phyloP scores from a whole-genome alignment of 1,140 invertebrate genomes.

The Holotrichia oblita region DNA sequence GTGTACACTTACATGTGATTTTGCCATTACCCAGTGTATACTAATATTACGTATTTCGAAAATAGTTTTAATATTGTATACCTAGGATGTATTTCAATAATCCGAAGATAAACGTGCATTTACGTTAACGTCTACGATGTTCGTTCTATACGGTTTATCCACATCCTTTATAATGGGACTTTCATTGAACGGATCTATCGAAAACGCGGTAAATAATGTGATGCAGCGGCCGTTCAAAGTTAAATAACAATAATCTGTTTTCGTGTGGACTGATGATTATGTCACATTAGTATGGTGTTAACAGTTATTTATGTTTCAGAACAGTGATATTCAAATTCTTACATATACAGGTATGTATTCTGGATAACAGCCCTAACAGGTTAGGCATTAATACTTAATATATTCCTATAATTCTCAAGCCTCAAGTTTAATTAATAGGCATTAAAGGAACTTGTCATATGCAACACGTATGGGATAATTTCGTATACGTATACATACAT shows the following conservation, averaged over 20 bases:
- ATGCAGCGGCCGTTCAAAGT: not conserved
- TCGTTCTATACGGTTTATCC: not conserved
- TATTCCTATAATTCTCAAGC: too few relatives aligned
- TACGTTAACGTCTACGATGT: not conserved
- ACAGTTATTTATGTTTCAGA: not conserved
- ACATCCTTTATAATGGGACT: not conserved
- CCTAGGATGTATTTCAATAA: slow-evolving; percentile 6
- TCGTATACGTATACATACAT: not conserved
- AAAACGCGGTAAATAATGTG: slow-evolving; percentile 12
- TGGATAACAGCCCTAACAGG: too few relatives aligned
- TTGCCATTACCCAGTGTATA: not conserved
- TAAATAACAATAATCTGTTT: slow-evolving; percentile 10
- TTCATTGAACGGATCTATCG: not conserved
- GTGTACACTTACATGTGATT: slow-evolving; percentile 8
- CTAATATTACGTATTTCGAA: slow-evolving; percentile 16
- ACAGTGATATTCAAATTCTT: too few relatives aligned
- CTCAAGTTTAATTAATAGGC: too few relatives aligned
- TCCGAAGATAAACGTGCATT: not conserved
- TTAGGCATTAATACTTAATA: too few relatives aligned
- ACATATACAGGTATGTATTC: too few relatives aligned
- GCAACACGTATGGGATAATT: too few relatives aligned
- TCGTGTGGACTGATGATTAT: not conserved
- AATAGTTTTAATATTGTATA: not conserved
- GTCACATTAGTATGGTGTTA: not conserved
- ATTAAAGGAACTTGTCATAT: too few relatives aligned